Evolutionary conservation across 2,888 invertebrate species (phyloP).

Genomic region (Aporophyla nigra): DNA sequence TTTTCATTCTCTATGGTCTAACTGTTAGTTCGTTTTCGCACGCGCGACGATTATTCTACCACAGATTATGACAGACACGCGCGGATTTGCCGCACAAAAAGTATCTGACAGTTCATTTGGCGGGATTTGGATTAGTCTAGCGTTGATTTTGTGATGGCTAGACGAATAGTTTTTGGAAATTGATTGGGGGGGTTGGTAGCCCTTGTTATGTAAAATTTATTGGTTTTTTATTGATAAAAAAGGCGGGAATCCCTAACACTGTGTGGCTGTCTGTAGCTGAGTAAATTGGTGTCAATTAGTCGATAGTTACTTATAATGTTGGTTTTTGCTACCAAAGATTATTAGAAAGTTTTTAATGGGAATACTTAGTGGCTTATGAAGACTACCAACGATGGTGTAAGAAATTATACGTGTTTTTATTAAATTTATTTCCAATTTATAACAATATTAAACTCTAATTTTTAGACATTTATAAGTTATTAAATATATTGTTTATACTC

Average conservation of each 20-base stretch:
- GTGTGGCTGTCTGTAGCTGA: background rate
- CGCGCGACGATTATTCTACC: conserved; percentile 67
- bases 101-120: conserved; percentile 65
- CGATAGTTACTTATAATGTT: conserved; percentile 11
- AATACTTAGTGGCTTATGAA: conserved; percentile 3
- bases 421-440: too few relatives aligned
- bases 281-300: conserved; percentile 35
- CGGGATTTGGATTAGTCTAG: conserved; percentile 60
- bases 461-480: too few relatives aligned
- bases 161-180: conserved; percentile 51
- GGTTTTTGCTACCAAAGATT: background rate
- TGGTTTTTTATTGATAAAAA: conserved; percentile 22
- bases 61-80: conserved; percentile 64
- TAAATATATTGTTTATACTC: too few relatives aligned
- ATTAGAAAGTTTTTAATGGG: conserved; percentile 20
- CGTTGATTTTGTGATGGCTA: conserved; percentile 38
- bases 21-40: conserved; percentile 66
- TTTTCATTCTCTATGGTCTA: conserved; percentile 33
- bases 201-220: conserved; percentile 16
- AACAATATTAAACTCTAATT: too few relatives aligned
- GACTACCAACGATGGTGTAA: background rate
- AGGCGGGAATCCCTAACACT: background rate
- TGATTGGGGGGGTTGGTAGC: conserved; percentile 26
- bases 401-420: too few relatives aligned
- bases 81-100: conserved; percentile 61